These are phyloP conservation scores for Chloroceryle aenea DNA, from an alignment of 2,113 vertebrate genomes.

Conservation along the genomic window DNA sequence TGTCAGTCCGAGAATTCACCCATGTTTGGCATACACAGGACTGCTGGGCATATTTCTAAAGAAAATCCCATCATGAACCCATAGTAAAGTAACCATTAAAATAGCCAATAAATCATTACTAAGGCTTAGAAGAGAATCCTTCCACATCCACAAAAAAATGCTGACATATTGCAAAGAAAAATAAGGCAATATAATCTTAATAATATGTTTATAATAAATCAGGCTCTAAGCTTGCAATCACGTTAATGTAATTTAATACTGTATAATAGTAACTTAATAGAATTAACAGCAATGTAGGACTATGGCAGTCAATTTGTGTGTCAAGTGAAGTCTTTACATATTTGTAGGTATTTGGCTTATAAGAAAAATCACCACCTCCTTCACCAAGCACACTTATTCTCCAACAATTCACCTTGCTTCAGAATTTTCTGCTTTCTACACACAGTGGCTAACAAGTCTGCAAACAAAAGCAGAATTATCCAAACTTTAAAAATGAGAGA, in stretches of 20 bases:
- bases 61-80: too few species aligned
- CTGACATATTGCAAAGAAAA: not conserved
- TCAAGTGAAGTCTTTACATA: not conserved
- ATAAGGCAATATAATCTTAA: not conserved
- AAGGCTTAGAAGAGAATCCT: not conserved
- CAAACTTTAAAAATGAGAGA: not conserved
- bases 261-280: not conserved
- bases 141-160: not conserved
- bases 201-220: not conserved
- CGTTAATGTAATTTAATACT: not conserved
- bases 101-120: not conserved
- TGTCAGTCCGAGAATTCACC: not conserved
- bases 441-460: not conserved
- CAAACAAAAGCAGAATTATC: not conserved
- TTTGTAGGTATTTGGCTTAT: not conserved
- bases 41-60: not conserved
- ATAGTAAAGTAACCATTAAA: too few species aligned
- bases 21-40: not conserved
- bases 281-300: not conserved
- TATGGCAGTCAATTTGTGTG: not conserved
- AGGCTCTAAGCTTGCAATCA: not conserved
- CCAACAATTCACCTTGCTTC: not conserved
- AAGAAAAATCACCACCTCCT: not conserved
- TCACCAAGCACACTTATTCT: not conserved
- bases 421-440: not conserved